A percentile compares a stretch with the other conserved stretches of the same genome.
phyloP scores from a whole-genome alignment of 2,888 invertebrate genomes.

The Drosophila barbarae region DNA sequence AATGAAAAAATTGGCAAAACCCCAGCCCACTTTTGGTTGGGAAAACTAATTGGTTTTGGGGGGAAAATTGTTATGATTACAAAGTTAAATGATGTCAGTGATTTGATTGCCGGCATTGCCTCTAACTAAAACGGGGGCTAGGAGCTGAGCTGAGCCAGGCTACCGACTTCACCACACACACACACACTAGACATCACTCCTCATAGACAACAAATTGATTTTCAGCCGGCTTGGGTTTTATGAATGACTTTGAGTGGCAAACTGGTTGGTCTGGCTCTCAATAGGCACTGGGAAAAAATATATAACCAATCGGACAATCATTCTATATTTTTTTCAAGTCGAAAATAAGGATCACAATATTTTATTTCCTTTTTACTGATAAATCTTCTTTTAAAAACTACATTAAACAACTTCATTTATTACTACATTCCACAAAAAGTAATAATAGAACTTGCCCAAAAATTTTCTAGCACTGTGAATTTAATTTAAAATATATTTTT shows the following conservation, averaged over 20 bases:
- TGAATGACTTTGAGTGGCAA: constrained; percentile 63
- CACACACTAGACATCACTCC: constrained; percentile 23
- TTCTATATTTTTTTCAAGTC: fast-evolving
- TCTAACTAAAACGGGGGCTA: constrained; percentile 47
- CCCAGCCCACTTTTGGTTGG: constrained; percentile 56
- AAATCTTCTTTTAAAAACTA: background rate
- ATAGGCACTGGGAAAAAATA: constrained; percentile 6
- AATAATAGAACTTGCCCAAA: background rate
- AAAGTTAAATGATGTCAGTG: constrained; percentile 70
- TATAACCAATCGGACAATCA: no score
- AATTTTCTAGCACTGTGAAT: background rate
- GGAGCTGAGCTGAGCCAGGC: constrained; percentile 18
- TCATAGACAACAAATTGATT: constrained; percentile 42
- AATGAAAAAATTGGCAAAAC: constrained; percentile 53
- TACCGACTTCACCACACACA: constrained; percentile 5
- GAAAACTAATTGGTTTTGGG: constrained; percentile 67
- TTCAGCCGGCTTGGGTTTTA: constrained; percentile 42
- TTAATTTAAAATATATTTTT: background rate
- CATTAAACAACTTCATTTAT: background rate
- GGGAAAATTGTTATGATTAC: constrained; percentile 72
- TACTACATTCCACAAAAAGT: background rate
- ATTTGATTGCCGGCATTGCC: constrained; percentile 57
- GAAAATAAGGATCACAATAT: background rate
- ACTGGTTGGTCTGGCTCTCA: constrained; percentile 43
- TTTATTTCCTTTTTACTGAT: background rate